Base-by-base conservation (phyloP, 2,888 invertebrate genomes). In the Spisula subtruncata region DNA sequence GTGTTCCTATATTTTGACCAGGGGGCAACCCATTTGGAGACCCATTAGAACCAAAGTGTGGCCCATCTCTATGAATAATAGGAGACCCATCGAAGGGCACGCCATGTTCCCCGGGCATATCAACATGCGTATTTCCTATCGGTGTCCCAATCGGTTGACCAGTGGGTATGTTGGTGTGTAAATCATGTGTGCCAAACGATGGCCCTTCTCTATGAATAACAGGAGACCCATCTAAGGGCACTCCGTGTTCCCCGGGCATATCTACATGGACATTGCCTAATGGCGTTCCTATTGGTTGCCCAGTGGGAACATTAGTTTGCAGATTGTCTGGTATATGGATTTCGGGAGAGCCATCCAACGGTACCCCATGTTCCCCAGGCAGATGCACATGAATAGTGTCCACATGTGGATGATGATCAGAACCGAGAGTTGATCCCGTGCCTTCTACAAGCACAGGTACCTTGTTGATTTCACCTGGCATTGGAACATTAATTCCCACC, bases 61-160 rank as follows among this genome's bases (percentile, higher is more conserved):
- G 32, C 6, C 16, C 35, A 0, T 75, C 75, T 32, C 75, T 32
- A 32, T 75, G 75, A 20, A 66, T 20, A 16, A 88, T n/a, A n/a
- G 83, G 71, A 56, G 10, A 32, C 16, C 66, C 56, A 41, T 79
- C n/a, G 18, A 32, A 2, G 5, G 56, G 54, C 41, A 81, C 81
- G 16, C 88, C 88, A 20, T 88, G 88, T 25, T 81, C 48, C 0
- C 88, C 88, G 25, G 84, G 81, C 54, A 79, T 10, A 75, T 88
- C 85, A 12, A 85, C 56, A 51, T 84, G 84, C 14, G 48, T 41
- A 41, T 41, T 60, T 16, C 48, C 41, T 46, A 66, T n/a, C 12
- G 29, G 18, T 25, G 83, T 12, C 0, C 66, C 71, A 18, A 41
- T 32, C 25, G 29, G 10, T 25, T 2, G 60, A 2, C n/a, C 75